Conservation (phyloP, 2,113 vertebrate genomes). For the Carlito syrichta region DNA sequence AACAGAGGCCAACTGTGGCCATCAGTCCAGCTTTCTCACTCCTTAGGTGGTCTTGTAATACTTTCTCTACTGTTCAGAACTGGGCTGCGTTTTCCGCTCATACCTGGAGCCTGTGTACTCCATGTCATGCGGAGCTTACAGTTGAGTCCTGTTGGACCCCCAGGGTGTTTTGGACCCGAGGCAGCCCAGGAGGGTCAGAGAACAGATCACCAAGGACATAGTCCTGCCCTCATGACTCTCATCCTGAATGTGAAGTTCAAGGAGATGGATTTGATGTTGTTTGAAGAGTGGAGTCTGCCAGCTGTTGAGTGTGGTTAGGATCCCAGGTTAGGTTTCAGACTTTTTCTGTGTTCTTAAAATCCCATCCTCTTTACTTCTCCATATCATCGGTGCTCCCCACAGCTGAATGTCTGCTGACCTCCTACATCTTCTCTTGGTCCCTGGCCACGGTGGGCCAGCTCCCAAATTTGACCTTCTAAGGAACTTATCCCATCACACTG, state of each 20-base stretch:
- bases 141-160: too few species aligned
- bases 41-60: background rate
- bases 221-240: fast-evolving
- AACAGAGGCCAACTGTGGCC: background rate
- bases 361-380: too few species aligned
- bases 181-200: background rate
- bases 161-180: background rate
- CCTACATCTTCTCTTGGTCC: background rate
- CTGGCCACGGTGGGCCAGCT: background rate
- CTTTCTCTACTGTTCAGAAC: background rate
- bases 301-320: too few species aligned
- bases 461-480: background rate
- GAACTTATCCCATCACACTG: background rate
- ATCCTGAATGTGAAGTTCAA: too few species aligned
- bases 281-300: background rate
- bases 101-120: background rate
- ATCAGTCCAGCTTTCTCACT: background rate
- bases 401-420: too few species aligned
- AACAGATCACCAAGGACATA: background rate
- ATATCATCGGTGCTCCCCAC: too few species aligned
- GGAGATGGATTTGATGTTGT: background rate
- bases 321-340: too few species aligned
- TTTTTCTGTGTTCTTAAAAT: too few species aligned
- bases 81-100: background rate
- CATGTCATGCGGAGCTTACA: background rate